Percentiles rank a stretch among this genome's conserved stretches.
These are phyloP conservation scores for Rapana venosa DNA, from an alignment of 2,888 invertebrate genomes.

Conservation along the genomic window DNA sequence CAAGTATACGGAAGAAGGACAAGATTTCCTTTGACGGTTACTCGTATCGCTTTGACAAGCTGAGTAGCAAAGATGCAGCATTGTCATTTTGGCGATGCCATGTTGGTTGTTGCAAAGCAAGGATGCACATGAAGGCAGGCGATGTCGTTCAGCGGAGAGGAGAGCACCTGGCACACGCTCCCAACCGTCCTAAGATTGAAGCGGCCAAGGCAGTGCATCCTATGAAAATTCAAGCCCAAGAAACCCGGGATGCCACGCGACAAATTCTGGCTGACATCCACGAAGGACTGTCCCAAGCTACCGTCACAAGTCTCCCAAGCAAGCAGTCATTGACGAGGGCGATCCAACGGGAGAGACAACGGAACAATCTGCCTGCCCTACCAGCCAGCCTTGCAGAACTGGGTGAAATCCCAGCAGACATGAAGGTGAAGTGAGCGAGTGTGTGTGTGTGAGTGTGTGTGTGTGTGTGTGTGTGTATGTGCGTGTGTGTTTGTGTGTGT, in stretches of 20 bases:
- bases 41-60: background rate
- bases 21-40: background rate
- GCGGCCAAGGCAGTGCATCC: conserved; percentile 13
- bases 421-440: conserved; percentile 18
- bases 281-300: conserved; percentile 22
- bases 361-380: conserved; percentile 6
- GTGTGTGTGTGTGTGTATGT: too few relatives aligned
- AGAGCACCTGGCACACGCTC: background rate
- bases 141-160: background rate
- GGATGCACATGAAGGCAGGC: conserved; percentile 5
- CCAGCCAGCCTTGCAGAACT: conserved; percentile 21
- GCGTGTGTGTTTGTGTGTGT: too few relatives aligned
- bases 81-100: conserved; percentile 4
- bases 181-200: background rate
- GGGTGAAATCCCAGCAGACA: conserved; percentile 15
- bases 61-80: conserved; percentile 8
- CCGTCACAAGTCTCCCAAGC: conserved; percentile 18
- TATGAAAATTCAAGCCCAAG: background rate
- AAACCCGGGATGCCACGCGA: background rate
- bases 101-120: background rate
- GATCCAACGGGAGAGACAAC: background rate
- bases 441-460: background rate
- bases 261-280: conserved; percentile 14
- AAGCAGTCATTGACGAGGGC: background rate
- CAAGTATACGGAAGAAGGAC: conserved; percentile 3